A percentile compares a stretch with the other conserved stretches of the same genome.
Conservation (phyloP, 1,140 invertebrate species). For the Muscidifurax raptorellus region DNA sequence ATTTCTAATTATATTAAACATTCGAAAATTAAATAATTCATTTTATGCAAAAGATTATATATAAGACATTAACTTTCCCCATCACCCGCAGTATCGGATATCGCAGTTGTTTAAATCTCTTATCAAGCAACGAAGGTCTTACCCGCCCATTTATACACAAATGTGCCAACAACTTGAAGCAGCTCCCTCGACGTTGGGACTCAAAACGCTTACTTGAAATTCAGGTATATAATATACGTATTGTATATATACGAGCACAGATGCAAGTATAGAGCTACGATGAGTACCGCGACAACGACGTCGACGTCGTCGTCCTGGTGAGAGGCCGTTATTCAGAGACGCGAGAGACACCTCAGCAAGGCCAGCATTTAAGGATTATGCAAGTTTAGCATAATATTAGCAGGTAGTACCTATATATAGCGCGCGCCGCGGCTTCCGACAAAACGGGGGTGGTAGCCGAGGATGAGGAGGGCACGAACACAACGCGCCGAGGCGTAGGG, state of each 20-base stretch:
- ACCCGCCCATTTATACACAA: background rate
- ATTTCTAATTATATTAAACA: too few relatives aligned
- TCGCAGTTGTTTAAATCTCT: background rate
- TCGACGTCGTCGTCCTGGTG: constrained; percentile 29
- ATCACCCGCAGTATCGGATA: background rate
- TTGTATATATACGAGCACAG: background rate
- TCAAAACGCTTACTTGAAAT: constrained; percentile 37
- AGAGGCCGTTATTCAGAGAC: constrained; percentile 39
- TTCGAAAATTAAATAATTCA: too few relatives aligned
- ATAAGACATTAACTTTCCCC: too few relatives aligned
- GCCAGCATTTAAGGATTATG: constrained; percentile 70
- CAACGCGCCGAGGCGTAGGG: constrained; percentile 15
- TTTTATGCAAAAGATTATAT: too few relatives aligned
- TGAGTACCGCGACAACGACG: background rate
- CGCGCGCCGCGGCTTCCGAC: background rate
- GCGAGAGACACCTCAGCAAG: constrained; percentile 53
- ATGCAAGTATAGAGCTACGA: background rate
- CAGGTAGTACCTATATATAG: constrained; percentile 56
- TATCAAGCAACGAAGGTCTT: background rate
- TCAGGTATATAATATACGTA: constrained; percentile 6
- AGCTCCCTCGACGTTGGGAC: background rate
- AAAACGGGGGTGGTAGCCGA: constrained; percentile 2
- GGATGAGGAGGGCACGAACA: constrained; percentile 34
- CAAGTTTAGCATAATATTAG: constrained; percentile 73
- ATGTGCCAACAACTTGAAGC: background rate